Percentiles rank a stretch among this genome's conserved stretches.
Evolutionary conservation across 2,888 invertebrate genomes (phyloP).

Genomic region (Podabrus alpinus): DNA sequence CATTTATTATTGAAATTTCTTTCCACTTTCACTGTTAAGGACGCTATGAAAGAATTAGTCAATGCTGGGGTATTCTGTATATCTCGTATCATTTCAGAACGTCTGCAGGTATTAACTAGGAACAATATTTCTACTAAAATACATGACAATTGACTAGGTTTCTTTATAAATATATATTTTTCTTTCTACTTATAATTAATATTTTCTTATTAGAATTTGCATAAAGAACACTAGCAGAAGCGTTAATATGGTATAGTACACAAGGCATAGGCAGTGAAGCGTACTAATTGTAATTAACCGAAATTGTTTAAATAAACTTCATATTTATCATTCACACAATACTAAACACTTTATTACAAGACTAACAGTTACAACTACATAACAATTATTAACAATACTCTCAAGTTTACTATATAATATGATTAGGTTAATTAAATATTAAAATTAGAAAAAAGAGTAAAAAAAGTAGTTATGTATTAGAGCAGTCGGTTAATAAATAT

Average conservation of each 20-base stretch:
- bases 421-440: not conserved
- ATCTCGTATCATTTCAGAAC: not conserved
- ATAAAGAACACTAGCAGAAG: not conserved
- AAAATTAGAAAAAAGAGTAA: not conserved
- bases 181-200: not conserved
- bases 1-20: no score
- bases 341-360: not conserved
- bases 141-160: not conserved
- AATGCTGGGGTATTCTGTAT: not conserved
- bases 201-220: not conserved
- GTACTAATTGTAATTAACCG: not conserved
- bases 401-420: not conserved
- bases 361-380: not conserved
- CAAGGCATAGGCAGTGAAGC: slow-evolving; percentile 3
- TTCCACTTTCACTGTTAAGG: not conserved
- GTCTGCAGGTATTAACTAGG: not conserved
- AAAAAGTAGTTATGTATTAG: not conserved
- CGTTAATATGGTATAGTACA: not conserved
- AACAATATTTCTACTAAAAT: not conserved
- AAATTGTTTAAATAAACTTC: not conserved
- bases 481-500: not conserved
- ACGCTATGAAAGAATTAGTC: not conserved
- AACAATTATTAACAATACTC: not conserved
- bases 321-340: not conserved
- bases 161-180: not conserved